A percentile compares a stretch with the other conserved stretches of the same genome.
These are phyloP conservation scores for Coelinius sp. DNA, from an alignment of 2,888 invertebrate species.

Conservation along the genomic window DNA sequence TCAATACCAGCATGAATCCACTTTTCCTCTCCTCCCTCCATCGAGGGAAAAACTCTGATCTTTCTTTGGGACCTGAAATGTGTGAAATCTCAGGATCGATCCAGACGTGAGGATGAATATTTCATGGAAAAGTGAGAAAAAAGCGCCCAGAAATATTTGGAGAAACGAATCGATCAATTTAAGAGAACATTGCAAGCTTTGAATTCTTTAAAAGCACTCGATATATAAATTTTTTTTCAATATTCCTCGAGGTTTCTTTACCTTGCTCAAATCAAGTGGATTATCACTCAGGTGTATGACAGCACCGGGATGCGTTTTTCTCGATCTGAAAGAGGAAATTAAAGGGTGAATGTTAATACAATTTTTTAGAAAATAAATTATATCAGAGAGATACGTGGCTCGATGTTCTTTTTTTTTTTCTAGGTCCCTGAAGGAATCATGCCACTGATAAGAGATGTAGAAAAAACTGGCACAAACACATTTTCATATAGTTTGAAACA, in stretches of 20 bases:
- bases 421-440: neutral
- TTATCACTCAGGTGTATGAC: slow-evolving; percentile 97
- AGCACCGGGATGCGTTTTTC: slow-evolving; percentile 96
- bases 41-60: neutral
- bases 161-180: neutral
- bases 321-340: slow-evolving; percentile 79
- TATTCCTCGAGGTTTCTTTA: slow-evolving; percentile 70
- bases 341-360: neutral
- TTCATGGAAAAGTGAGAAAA: slow-evolving; percentile 9
- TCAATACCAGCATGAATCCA: neutral
- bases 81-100: neutral
- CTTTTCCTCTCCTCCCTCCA: neutral
- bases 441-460: neutral
- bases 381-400: neutral
- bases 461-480: slow-evolving; percentile 9
- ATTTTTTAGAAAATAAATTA: neutral
- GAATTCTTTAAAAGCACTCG: neutral
- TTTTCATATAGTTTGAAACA: neutral
- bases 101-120: slow-evolving; percentile 2
- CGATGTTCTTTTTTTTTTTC: neutral
- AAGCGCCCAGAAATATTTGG: neutral
- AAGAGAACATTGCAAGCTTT: neutral
- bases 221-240: neutral
- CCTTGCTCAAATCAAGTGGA: slow-evolving; percentile 96
- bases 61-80: neutral